A percentile compares a stretch with the other conserved stretches of the same genome.
These are phyloP conservation scores for Montipora capitata DNA, from an alignment of 92 coral and sea anemone species.

Conservation along the genomic window DNA sequence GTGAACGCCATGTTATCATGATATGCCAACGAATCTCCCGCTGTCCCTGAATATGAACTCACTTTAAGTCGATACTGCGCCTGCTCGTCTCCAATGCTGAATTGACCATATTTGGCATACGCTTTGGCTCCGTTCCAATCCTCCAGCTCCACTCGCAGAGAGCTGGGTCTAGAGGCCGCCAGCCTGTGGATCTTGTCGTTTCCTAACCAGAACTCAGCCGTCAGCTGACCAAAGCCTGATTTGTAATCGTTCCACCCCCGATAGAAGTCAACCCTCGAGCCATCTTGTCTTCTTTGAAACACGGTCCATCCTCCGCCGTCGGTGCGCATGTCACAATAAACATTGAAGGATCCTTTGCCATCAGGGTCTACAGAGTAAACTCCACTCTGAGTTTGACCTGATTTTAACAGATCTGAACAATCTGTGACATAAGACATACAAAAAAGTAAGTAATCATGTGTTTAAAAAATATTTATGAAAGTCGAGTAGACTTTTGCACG, in stretches of 20 bases:
- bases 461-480: too few relatives aligned
- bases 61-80: conserved; percentile 63
- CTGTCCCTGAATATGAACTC: conserved; percentile 69
- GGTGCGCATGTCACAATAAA: conserved; percentile 77
- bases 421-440: too few relatives aligned
- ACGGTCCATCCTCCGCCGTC: conserved; percentile 78
- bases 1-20: conserved; percentile 65
- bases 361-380: too few relatives aligned
- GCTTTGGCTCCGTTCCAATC: conserved; percentile 56
- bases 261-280: conserved; percentile 70
- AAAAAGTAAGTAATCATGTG: too few relatives aligned
- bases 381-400: too few relatives aligned
- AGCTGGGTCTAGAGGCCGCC: conserved; percentile 44
- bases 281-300: conserved; percentile 80
- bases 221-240: conserved; percentile 74
- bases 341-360: conserved; percentile 40
- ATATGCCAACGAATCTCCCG: conserved; percentile 67
- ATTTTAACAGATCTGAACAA: too few relatives aligned
- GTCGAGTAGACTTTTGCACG: too few relatives aligned
- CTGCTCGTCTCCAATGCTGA: conserved; percentile 64
- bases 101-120: conserved; percentile 70
- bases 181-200: conserved; percentile 66
- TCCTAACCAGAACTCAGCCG: conserved; percentile 71
- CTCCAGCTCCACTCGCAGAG: conserved; percentile 71
- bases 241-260: conserved; percentile 66